Conservation (phyloP, 1,140 invertebrate species). For the Branchinecta lynchi region DNA sequence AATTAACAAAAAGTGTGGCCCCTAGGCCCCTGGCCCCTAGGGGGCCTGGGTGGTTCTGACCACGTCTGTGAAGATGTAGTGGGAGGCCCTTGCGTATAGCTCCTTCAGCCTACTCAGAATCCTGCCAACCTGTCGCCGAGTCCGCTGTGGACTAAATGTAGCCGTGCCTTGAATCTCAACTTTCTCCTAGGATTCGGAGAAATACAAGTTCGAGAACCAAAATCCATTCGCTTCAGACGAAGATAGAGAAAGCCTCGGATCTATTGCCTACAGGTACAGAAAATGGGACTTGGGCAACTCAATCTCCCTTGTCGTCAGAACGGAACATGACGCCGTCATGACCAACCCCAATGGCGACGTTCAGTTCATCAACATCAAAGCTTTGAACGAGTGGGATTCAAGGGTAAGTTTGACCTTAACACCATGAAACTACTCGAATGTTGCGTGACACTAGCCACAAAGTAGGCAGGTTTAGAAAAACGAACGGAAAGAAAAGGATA, state of each 20-base stretch:
- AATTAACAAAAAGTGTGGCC: no score
- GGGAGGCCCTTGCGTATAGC: no score
- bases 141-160: no score
- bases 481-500: neutral
- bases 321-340: slow-evolving; percentile 92
- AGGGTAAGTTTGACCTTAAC: slow-evolving; percentile 37
- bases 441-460: neutral
- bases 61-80: no score
- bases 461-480: neutral
- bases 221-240: slow-evolving; percentile 86
- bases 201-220: slow-evolving; percentile 71
- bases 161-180: no score
- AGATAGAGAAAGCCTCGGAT: slow-evolving; percentile 72
- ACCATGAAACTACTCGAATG: neutral
- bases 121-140: no score
- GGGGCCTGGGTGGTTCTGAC: no score
- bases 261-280: slow-evolving; percentile 89
- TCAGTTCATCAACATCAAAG: slow-evolving; percentile 92
- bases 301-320: slow-evolving; percentile 76
- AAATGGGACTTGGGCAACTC: slow-evolving; percentile 93
- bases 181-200: slow-evolving; percentile 47
- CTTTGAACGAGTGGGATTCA: slow-evolving; percentile 98
- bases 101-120: no score
- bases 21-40: no score
- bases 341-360: slow-evolving; percentile 74